Base-by-base conservation (phyloP, 2,888 invertebrate species). In the Dicyrtoma fusca region DNA sequence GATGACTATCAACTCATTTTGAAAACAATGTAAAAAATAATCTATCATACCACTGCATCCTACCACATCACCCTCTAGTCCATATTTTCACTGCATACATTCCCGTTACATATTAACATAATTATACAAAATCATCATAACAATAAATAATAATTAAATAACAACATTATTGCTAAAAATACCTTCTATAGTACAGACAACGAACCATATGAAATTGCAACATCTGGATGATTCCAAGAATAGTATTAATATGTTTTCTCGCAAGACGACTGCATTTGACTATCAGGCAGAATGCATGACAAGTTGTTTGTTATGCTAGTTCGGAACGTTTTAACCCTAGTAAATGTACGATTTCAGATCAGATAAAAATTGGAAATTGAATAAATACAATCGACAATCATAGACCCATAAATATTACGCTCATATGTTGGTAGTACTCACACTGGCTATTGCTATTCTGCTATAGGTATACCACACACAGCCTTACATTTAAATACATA, bases 1-100 rank as follows among this genome's bases (percentile, higher is more conserved):
- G 34, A 34, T 34, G 53, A 65, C 65, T 51, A 21, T 21, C 17
- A 51, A 65, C 23, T 34, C 47, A 21, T 19, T 25, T n/a, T 34
- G 53, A 25, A 65, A 51, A 53, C 34, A 34, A 11, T 19, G 53
- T 51, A 51, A 65, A 65, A 65, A 65, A 65, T 65, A 51, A 65
- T 34, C 34, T 34, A 34, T 34, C 34, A 34, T 34, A 34, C 8
- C 34, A 34, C 8, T 34, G 34, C 34, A 34, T 34, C 34, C 34
- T 8, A 34, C 34, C 34, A 8, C 34, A 34, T 34, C 34, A 34
- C 34, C 34, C 34, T 47, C 47, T 64, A 47, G 23, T 14, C 11
- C 23, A 13, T 59, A n/a, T 34, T 57, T 34, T 34, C 34, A 34
- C 8, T 34, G 25, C 57, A 57, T 13, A 25, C 13, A 57, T 23